Evolutionary conservation across 2,797 vertebrate genomes (phyloP).

Genomic region (Pseudopleuronectes americanus): DNA sequence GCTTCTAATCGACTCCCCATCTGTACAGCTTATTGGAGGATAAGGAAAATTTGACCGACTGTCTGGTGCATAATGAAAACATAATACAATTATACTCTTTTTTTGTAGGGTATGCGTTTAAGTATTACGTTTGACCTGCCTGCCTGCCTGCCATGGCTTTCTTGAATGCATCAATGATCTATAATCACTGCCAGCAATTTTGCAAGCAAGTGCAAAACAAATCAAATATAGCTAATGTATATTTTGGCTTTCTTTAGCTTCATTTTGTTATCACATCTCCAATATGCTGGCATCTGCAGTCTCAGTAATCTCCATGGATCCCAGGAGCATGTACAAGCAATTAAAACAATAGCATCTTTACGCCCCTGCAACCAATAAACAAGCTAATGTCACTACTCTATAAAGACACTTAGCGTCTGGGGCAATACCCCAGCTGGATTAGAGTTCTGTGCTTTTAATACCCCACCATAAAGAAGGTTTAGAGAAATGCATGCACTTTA

Average conservation of each 20-base stretch:
- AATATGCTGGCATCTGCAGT: conserved; percentile 85
- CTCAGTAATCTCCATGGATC: conserved; percentile 83
- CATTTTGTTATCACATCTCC: conserved; percentile 78
- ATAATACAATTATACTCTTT: conserved; percentile 16
- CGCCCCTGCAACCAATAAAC: conserved; percentile 86
- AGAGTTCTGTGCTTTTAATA: conserved; percentile 79
- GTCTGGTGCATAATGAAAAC: neutral
- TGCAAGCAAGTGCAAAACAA: conserved; percentile 67
- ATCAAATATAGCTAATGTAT: conserved; percentile 79
- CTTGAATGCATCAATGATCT: conserved; percentile 51
- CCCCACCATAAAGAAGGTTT: conserved; percentile 79
- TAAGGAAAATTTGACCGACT: conserved; percentile 16
- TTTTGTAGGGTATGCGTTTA: conserved; percentile 9
- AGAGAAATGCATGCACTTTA: conserved; percentile 82
- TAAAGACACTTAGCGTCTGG: conserved; percentile 83
- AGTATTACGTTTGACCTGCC: conserved; percentile 22
- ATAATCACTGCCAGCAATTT: conserved; percentile 58
- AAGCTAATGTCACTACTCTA: conserved; percentile 86
- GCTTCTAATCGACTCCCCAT: conserved; percentile 5
- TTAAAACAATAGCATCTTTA: conserved; percentile 87
- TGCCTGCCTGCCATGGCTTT: conserved; percentile 19
- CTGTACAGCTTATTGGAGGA: conserved; percentile 6
- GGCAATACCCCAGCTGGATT: conserved; percentile 83
- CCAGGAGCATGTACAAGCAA: conserved; percentile 85
- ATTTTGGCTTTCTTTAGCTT: conserved; percentile 76